phyloP scores from a whole-genome alignment of 2,888 invertebrate genomes.

The Eupithecia exiguata region DNA sequence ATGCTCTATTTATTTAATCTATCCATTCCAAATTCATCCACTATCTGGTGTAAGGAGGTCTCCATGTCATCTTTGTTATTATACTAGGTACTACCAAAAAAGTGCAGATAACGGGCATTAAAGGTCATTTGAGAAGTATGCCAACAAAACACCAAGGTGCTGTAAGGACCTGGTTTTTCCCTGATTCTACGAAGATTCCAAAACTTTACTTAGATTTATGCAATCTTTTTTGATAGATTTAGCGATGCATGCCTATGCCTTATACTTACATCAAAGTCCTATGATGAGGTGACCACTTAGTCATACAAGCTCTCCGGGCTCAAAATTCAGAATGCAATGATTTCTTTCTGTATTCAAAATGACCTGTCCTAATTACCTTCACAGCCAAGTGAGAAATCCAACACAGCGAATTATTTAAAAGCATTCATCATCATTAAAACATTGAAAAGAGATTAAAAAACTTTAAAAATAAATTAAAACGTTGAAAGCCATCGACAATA shows the following conservation, averaged over 20 bases:
- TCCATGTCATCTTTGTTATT: no score
- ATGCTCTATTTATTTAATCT: background rate
- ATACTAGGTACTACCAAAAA: background rate
- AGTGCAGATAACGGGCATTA: background rate
- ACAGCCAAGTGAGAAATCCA: constrained; percentile 50
- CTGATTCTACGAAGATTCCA: background rate
- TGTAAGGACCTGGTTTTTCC: background rate
- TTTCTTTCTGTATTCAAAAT: background rate
- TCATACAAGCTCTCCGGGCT: background rate
- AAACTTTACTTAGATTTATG: background rate
- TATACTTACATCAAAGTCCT: background rate
- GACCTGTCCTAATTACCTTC: constrained; percentile 18
- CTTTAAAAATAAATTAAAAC: background rate
- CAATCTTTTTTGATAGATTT: background rate
- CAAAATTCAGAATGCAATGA: background rate
- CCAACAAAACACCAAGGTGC: background rate
- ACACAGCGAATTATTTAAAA: constrained; percentile 45
- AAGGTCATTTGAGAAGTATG: background rate
- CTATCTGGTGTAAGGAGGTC: background rate
- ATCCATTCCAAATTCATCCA: background rate
- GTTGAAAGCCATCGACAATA: constrained; percentile 23
- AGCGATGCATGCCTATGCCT: background rate
- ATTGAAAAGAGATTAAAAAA: constrained; percentile 37
- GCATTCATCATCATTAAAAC: constrained; percentile 32
- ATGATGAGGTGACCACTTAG: background rate